Evolutionary conservation across 2,113 vertebrate genomes (phyloP), one percentile per base, ranked within the genome.

Genomic region (Maccullochella peelii): DNA sequence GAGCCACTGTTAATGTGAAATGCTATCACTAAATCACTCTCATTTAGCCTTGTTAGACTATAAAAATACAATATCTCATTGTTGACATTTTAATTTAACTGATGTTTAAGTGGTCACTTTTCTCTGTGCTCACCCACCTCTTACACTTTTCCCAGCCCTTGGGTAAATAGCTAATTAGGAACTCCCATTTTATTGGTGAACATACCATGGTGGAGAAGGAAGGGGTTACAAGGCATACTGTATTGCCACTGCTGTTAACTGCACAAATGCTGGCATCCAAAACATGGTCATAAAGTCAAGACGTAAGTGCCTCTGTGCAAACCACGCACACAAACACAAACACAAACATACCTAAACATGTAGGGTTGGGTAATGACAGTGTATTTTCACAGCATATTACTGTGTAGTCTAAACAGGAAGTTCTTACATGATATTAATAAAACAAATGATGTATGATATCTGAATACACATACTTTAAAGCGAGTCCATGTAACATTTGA

Each of bases 271-370:
- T 79, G 50, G 50, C 63, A 75, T 72, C 33, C 72, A 49, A 73
- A 81, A 25, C 11, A 38, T 20, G 54, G 21, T 72, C 42, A 66
- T 81, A 61, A 81, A 80, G 25, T 68, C 23, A 11, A 61, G 47
- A 54, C 40, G 42, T 23, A 79, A 49, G 75, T 27, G 6, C 21
- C 2, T 4, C 16, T 50, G 25, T 36, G 25, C 33, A 27, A 18
- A 57, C 27, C 38, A 40, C 6, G 8, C 23, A n/a, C 44, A 68
- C 52, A 79, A 33, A 59, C 36, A 66, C 40, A 66, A 21, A 69
- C 44, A 66, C 40, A 66, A 21, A 69, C 16, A 62, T 6, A 1
- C 27, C 70, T 10, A 49, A 21, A 70, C 27, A 40, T 15, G 8
- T 44, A 68, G 6, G 18, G 30, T 44, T n/a, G 6, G 33, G 21